These are phyloP conservation scores for Lichenostomus cassidix DNA, from an alignment of 2,113 vertebrate species.

Conservation along the genomic window DNA sequence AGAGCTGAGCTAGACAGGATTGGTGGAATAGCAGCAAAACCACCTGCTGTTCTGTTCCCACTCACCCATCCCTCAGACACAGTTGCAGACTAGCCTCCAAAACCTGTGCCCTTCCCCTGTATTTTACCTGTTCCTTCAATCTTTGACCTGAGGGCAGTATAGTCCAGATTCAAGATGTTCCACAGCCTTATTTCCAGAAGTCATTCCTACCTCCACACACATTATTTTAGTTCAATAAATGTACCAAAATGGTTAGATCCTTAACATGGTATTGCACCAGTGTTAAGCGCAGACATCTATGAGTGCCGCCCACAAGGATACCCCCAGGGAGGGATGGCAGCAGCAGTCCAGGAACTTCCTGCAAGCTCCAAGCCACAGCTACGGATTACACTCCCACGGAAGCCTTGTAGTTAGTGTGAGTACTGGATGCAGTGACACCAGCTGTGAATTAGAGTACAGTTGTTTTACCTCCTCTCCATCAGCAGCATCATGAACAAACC, in stretches of 20 bases:
- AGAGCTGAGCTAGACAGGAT: not conserved
- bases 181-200: not conserved
- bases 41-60: not conserved
- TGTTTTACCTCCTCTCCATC: not conserved
- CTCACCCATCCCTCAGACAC: not conserved
- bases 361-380: not conserved
- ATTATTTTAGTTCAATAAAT: not conserved
- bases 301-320: constrained; percentile 54
- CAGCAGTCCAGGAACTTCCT: constrained; percentile 48
- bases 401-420: constrained; percentile 1
- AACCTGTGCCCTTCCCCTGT: not conserved
- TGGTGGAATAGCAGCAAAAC: not conserved
- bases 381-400: constrained; percentile 41
- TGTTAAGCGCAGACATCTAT: constrained; percentile 71
- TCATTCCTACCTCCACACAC: not conserved
- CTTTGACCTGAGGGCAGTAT: not conserved
- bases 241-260: not conserved
- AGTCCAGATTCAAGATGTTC: not conserved
- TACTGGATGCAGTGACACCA: not conserved
- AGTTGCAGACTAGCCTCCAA: not conserved
- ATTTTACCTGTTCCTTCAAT: not conserved
- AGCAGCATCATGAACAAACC: not conserved
- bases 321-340: constrained; percentile 47
- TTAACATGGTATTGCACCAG: constrained; percentile 74
- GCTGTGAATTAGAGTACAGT: not conserved